Conservation (phyloP, 37 sponge, comb jelly and placozoan species). For the Oopsacas minuta region DNA sequence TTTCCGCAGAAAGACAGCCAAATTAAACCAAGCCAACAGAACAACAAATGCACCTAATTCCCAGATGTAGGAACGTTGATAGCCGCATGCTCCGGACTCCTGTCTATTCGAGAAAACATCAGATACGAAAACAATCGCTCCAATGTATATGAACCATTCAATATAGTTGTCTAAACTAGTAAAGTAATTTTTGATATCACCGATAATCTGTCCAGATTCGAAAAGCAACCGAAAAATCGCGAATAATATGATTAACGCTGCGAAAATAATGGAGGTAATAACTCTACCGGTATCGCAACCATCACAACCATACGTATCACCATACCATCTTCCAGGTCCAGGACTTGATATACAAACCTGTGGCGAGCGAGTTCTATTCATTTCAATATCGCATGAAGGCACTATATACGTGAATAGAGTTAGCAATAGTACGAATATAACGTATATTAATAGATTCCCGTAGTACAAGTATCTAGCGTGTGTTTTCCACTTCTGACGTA, state of each 20-base stretch:
- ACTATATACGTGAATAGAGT: constrained; percentile 1
- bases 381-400: neutral
- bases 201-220: neutral
- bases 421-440: neutral
- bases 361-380: neutral
- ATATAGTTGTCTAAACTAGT: neutral
- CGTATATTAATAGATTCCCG: neutral
- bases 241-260: neutral
- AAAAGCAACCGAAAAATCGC: neutral
- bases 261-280: neutral
- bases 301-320: neutral
- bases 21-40: neutral
- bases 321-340: neutral
- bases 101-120: neutral
- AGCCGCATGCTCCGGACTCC: neutral
- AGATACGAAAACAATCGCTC: neutral
- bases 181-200: neutral
- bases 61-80: neutral
- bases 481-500: neutral
- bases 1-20: neutral
- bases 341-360: neutral
- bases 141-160: neutral
- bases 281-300: neutral
- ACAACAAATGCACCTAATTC: constrained; percentile 17
- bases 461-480: neutral